Conservation (phyloP, 1,140 invertebrate species). For the Bombus waltoni region DNA sequence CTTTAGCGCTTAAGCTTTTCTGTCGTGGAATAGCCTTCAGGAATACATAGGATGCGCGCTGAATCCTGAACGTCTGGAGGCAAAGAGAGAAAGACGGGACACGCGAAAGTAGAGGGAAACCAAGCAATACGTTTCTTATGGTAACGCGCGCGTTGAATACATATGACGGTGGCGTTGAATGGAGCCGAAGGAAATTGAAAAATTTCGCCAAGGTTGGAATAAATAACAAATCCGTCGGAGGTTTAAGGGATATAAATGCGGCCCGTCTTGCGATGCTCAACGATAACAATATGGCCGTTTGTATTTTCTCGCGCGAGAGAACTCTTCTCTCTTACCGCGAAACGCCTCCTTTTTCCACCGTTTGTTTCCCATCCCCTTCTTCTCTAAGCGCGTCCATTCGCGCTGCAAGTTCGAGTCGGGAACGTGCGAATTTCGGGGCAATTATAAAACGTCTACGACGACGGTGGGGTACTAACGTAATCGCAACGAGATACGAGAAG, state of each 20-base stretch:
- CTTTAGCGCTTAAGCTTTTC: slow-evolving; percentile 38
- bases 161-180: slow-evolving; percentile 25
- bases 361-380: too few relatives aligned
- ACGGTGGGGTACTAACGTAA: background rate
- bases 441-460: too few relatives aligned
- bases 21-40: slow-evolving; percentile 18
- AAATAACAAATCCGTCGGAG: slow-evolving; percentile 46
- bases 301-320: background rate
- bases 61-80: slow-evolving; percentile 33
- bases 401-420: rapidly evolving
- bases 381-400: too few relatives aligned
- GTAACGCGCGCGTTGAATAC: slow-evolving; percentile 36
- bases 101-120: slow-evolving; percentile 12
- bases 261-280: slow-evolving; percentile 14
- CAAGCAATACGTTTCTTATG: slow-evolving; percentile 51
- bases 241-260: slow-evolving; percentile 48
- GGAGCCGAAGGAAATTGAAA: slow-evolving; percentile 57
- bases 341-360: background rate
- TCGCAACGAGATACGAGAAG: too few relatives aligned
- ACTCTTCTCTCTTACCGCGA: background rate
- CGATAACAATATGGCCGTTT: slow-evolving; percentile 24
- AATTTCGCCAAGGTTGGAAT: slow-evolving; percentile 47
- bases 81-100: too few relatives aligned
- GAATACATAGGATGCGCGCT: background rate
- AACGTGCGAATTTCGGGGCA: too few relatives aligned